These are phyloP conservation scores for Shinisaurus crocodilurus DNA, from an alignment of 2,113 vertebrate genomes.

Conservation along the genomic window DNA sequence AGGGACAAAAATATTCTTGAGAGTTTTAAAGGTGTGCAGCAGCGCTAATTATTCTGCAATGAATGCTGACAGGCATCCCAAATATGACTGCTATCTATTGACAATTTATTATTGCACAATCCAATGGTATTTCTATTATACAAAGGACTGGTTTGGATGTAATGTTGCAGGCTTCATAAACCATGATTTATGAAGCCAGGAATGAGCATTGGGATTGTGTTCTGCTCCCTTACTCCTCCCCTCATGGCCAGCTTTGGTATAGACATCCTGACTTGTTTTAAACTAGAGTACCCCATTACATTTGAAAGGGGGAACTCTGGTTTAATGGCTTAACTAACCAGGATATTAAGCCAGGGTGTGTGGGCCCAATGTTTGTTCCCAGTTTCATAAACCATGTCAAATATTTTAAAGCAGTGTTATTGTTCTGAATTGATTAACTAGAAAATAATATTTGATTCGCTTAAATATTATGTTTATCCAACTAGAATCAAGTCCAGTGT, in stretches of 20 bases:
- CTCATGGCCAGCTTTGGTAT: background rate
- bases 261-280: background rate
- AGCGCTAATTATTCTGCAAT: background rate
- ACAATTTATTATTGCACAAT: background rate
- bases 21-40: constrained; percentile 14
- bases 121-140: constrained; percentile 2
- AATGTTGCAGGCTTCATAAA: background rate
- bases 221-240: too few relatives aligned
- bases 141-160: background rate
- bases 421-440: constrained; percentile 9
- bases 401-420: background rate
- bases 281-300: background rate
- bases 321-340: background rate
- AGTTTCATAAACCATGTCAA: background rate
- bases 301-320: background rate
- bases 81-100: background rate
- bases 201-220: background rate
- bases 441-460: constrained; percentile 14
- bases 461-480: background rate
- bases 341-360: background rate
- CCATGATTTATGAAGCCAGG: background rate
- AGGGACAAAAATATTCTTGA: background rate
- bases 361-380: background rate
- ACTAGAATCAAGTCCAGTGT: background rate
- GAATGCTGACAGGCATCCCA: background rate